Conservation (phyloP, 2,113 vertebrate genomes). For the Argyrosomus japonicus region DNA sequence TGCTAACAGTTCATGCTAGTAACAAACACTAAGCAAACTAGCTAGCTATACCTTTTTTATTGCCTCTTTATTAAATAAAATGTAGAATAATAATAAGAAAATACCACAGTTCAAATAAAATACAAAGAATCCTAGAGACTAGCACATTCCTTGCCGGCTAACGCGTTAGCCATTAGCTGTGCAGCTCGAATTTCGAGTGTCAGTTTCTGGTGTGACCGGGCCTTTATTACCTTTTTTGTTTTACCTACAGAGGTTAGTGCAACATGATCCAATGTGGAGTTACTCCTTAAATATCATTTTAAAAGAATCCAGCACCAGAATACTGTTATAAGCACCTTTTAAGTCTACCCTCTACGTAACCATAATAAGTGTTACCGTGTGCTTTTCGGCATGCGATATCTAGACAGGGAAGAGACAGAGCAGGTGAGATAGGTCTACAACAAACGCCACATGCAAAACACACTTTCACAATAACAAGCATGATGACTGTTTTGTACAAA, state of each 20-base stretch:
- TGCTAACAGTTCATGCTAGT: neutral
- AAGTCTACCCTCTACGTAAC: neutral
- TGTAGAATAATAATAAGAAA: too few relatives aligned
- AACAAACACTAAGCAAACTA: too few relatives aligned
- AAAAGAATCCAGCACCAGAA: constrained; percentile 52
- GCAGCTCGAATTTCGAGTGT: neutral
- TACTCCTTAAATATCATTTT: constrained; percentile 28
- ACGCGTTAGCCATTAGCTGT: neutral
- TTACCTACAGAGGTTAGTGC: constrained; percentile 30
- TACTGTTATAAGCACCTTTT: constrained; percentile 5
- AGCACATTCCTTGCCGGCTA: too few relatives aligned
- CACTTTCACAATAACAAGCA: constrained; percentile 8
- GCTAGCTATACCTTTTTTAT: too few relatives aligned
- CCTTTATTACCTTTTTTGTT: neutral
- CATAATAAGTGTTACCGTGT: constrained; percentile 70
- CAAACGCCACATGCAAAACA: constrained; percentile 14
- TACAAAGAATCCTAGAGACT: too few relatives aligned
- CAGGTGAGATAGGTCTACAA: constrained; percentile 14
- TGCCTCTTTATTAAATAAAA: too few relatives aligned
- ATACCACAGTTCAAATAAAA: too few relatives aligned
- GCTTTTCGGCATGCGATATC: constrained; percentile 66
- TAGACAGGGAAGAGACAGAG: constrained; percentile 50
- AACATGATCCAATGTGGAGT: constrained; percentile 27
- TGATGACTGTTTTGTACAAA: neutral
- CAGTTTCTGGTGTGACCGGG: neutral